Conservation (phyloP, 2,888 invertebrate species). For the Agrotis segetum region DNA sequence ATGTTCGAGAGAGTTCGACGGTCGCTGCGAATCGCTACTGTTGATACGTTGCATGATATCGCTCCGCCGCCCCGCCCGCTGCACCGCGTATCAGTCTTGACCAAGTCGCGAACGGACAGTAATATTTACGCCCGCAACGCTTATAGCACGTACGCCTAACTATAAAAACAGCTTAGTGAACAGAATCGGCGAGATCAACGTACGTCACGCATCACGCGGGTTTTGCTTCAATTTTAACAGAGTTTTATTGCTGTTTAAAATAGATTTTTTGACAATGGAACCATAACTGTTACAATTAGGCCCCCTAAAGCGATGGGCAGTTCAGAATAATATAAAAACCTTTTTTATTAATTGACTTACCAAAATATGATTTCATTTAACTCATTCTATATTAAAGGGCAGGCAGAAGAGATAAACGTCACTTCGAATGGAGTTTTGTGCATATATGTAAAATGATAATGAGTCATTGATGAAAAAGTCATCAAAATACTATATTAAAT, state of each 20-base stretch:
- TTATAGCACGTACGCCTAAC: too few relatives aligned
- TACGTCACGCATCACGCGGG: neutral
- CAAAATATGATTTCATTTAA: conserved; percentile 9
- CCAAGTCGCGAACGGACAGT: too few relatives aligned
- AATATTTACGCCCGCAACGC: too few relatives aligned
- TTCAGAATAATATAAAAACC: neutral
- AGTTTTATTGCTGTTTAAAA: neutral
- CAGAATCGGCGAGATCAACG: neutral
- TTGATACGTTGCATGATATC: too few relatives aligned
- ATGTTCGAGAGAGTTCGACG: too few relatives aligned
- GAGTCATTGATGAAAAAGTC: too few relatives aligned
- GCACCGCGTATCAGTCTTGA: too few relatives aligned
- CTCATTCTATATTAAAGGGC: conserved; percentile 2
- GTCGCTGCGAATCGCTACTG: too few relatives aligned
- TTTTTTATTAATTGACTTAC: too few relatives aligned
- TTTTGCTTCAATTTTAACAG: neutral
- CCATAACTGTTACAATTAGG: neutral
- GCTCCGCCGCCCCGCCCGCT: too few relatives aligned
- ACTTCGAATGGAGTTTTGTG: neutral
- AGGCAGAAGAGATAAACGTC: conserved; percentile 1
- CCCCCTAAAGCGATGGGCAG: neutral
- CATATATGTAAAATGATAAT: neutral
- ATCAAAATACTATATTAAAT: neutral
- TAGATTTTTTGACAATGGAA: conserved; percentile 3
- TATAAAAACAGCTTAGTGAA: neutral